Evolutionary conservation across 2,888 invertebrate species (phyloP), one percentile per base, ranked within the genome.

Genomic region (Chrysolina americana): DNA sequence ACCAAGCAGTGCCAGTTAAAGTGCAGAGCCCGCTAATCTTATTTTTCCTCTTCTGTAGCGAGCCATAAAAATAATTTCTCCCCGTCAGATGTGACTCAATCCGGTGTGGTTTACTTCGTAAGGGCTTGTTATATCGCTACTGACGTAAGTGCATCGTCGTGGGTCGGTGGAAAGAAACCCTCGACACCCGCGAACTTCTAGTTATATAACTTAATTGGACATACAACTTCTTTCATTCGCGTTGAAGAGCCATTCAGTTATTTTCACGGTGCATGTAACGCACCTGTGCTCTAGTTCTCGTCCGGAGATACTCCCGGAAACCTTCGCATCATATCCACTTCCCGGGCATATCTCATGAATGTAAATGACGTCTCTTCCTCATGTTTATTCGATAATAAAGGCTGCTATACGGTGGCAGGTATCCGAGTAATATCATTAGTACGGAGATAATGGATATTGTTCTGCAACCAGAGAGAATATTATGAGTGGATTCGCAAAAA

Each of bases 151-250:
- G 36, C 36, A 28, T 28, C 28, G 23, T 59, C n/a, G 13, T 15
- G 5, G 59, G 28, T 36, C n/a, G 59, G n/a, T 9, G 6, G 11
- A 59, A 15, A 10, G 10, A 59, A 23, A 9, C 59, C n/a, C 36
- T 36, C 36, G 15, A 59, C 28, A 11, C 59, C 28, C 59, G n/a
- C 59, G 11, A 59, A 28, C 15, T 28, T 59, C 56, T 59, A 53
- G 53, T 53, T 59, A 59, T 19, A 36, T 28, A 59, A 59, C n/a
- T n/a, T 59, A 59, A 59, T 59, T 59, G 59, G 59, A 59, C 36
- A 59, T 36, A 17, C 8, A 59, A 9, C 15, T 28, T 59, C 36
- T 59, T 8, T 36, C 59, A 59, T 59, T 59, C 59, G 15, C 59
- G 28, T 17, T n/a, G n/a, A 15, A 59, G 59, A n/a, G 59, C 9